Evolutionary conservation across 2,797 vertebrate species (phyloP).

Genomic region (Jordanella pulchra): DNA sequence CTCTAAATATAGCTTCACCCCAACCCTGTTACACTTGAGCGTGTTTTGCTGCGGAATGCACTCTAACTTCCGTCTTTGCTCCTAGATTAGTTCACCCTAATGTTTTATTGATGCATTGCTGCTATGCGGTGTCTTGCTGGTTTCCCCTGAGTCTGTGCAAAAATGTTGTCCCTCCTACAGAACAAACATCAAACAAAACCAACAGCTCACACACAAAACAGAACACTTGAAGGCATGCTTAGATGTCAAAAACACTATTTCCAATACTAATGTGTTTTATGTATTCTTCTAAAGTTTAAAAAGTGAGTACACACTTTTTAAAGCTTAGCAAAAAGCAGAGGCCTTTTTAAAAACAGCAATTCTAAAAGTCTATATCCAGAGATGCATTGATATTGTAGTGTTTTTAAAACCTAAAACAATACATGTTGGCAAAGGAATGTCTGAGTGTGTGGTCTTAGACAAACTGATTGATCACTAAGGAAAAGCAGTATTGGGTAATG

Average conservation of each 20-base stretch:
- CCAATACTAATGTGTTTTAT: not conserved
- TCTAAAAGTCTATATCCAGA: not conserved
- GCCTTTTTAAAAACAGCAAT: not conserved
- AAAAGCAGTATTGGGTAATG: not conserved
- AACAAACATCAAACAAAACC: conserved; percentile 39
- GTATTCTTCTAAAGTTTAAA: not conserved
- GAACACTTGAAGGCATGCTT: conserved; percentile 17
- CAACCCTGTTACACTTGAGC: conserved; percentile 34
- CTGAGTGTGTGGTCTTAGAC: not conserved
- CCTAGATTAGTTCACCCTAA: conserved; percentile 53
- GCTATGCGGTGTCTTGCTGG: conserved; percentile 34
- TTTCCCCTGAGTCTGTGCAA: conserved; percentile 6
- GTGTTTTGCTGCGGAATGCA: conserved; percentile 34
- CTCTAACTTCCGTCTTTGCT: conserved; percentile 38
- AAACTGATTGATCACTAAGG: conserved; percentile 8
- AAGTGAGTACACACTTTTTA: not conserved
- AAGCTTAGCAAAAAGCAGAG: not conserved
- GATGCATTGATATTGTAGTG: not conserved
- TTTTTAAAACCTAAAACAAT: conserved; percentile 1
- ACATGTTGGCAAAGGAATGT: not conserved
- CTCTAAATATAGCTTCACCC: conserved; percentile 27
- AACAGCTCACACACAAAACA: conserved; percentile 13
- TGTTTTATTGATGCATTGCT: conserved; percentile 67
- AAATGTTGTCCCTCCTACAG: conserved; percentile 27
- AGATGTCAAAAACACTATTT: not conserved